Evolutionary conservation across 2,888 invertebrate species (phyloP).

Genomic region (Penaeus monodon): DNA sequence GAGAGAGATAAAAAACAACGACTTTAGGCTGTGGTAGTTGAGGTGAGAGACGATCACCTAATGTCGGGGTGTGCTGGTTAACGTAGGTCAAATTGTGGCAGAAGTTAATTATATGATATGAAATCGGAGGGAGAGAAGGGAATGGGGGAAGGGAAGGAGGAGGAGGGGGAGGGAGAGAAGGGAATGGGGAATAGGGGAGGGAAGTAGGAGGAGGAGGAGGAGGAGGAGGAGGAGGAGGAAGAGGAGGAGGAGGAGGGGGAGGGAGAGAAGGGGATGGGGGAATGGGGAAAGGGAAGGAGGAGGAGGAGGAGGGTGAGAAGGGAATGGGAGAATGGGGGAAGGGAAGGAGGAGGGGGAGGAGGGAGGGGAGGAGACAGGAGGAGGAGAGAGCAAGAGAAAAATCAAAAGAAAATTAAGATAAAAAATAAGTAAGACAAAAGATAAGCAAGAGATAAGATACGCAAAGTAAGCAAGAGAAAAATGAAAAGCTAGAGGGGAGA

Average conservation of each 20-base stretch:
- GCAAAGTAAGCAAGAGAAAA: no score
- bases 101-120: no score
- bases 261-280: neutral
- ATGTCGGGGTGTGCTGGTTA: no score
- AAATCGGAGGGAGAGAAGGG: no score
- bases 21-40: no score
- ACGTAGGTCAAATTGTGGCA: no score
- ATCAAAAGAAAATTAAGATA: neutral
- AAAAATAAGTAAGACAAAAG: neutral
- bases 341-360: neutral
- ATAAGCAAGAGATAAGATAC: neutral
- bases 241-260: no score
- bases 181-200: neutral
- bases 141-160: neutral
- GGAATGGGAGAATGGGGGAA: neutral
- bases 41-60: no score
- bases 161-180: neutral
- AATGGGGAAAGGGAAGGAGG: no score
- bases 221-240: neutral
- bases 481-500: no score
- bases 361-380: neutral
- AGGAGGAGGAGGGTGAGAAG: neutral
- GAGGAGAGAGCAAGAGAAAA: neutral
- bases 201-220: neutral
- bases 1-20: no score